phyloP scores from a whole-genome alignment of 2,797 vertebrate genomes.

The Setipinna tenuifilis region DNA sequence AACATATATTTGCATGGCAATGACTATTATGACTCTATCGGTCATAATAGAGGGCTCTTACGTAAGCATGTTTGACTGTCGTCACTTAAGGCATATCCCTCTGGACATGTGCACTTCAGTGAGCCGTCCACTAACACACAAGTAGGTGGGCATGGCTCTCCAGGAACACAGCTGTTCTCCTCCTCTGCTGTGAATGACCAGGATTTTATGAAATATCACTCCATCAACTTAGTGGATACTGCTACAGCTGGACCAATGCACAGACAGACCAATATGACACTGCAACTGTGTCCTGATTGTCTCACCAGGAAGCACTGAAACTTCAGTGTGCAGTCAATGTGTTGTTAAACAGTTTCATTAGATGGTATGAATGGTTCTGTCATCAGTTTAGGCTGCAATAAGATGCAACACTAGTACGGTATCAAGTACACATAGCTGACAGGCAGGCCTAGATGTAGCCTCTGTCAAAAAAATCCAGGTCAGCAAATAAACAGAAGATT shows the following conservation, averaged over 20 bases:
- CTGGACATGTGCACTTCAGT: conserved; percentile 73
- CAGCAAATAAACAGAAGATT: too few species aligned
- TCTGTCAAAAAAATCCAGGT: too few species aligned
- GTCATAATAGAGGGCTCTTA: conserved; percentile 58
- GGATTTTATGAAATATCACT: too few species aligned
- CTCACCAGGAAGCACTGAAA: too few species aligned
- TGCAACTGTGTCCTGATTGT: too few species aligned
- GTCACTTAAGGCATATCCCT: conserved; percentile 72
- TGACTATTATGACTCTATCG: conserved; percentile 55
- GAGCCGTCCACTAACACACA: conserved; percentile 66
- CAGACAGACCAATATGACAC: too few species aligned
- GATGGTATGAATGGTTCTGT: not conserved
- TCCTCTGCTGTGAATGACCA: too few species aligned
- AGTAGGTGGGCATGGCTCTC: conserved; percentile 77
- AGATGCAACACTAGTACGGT: too few species aligned
- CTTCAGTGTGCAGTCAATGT: too few species aligned
- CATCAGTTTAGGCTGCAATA: not conserved
- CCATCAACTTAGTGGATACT: not conserved
- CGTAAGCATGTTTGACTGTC: conserved; percentile 77
- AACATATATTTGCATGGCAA: not conserved
- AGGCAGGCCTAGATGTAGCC: too few species aligned
- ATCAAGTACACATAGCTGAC: too few species aligned
- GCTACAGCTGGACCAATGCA: too few species aligned
- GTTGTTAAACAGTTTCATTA: not conserved
- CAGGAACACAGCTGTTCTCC: conserved; percentile 57